Conservation (phyloP, 2,797 vertebrate species). For the Crax fasciolata region DNA sequence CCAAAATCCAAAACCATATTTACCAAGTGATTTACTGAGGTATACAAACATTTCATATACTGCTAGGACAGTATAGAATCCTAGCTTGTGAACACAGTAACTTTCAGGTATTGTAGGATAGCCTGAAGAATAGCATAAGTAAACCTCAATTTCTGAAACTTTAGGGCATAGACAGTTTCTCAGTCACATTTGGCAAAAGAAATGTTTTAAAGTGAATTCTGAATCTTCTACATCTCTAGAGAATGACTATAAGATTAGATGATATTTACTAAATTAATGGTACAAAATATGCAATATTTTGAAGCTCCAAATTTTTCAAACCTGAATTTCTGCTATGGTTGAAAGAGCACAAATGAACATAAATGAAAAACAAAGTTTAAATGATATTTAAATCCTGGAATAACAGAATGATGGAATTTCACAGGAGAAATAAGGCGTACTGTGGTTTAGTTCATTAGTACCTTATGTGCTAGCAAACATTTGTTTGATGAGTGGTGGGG, state of each 20-base stretch:
- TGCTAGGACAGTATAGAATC: neutral
- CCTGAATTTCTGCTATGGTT: neutral
- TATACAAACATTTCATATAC: neutral
- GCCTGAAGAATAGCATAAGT: neutral
- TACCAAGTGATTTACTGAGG: neutral
- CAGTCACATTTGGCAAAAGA: neutral
- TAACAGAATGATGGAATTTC: neutral
- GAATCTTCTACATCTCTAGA: neutral
- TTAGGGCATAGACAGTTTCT: neutral
- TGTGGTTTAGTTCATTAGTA: neutral
- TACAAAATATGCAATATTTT: neutral
- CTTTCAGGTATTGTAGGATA: neutral
- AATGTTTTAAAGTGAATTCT: neutral
- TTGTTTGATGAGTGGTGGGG: neutral
- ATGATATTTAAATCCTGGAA: neutral
- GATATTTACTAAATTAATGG: neutral
- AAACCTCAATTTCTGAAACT: neutral
- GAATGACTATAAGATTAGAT: neutral
- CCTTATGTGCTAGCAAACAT: neutral
- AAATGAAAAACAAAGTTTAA: neutral
- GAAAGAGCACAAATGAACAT: neutral
- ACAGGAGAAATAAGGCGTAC: neutral
- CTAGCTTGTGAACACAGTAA: neutral
- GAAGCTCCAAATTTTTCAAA: neutral
- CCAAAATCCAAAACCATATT: neutral